A percentile compares a stretch with the other conserved stretches of the same genome.
Conservation (phyloP, 2,888 invertebrate species). For the Incurvaria masculella region DNA sequence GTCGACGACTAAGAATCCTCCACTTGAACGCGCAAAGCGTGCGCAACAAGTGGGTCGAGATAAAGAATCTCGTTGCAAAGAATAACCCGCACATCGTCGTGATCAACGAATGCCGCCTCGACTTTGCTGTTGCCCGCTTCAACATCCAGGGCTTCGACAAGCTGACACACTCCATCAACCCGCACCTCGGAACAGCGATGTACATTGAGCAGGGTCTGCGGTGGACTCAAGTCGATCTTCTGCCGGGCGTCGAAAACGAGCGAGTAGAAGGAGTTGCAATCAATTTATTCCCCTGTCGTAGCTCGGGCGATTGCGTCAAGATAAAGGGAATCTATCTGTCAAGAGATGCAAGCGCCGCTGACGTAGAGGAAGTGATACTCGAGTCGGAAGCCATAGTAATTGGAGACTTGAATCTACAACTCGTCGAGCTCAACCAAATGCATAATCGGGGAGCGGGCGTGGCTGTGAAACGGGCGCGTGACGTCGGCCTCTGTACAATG, state of each 20-base stretch:
- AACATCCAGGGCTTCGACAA: neutral
- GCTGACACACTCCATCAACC: neutral
- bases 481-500: neutral
- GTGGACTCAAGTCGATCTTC: slow-evolving; percentile 3
- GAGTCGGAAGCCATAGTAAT: neutral
- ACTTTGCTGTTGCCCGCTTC: slow-evolving; percentile 2
- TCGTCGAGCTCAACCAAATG: neutral
- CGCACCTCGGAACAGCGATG: slow-evolving; percentile 6
- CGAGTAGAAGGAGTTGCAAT: slow-evolving; percentile 4
- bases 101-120: slow-evolving; percentile 6
- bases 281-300: neutral
- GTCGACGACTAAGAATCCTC: too few relatives aligned
- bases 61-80: neutral
- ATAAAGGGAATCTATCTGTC: neutral
- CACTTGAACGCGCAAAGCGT: slow-evolving; percentile 5
- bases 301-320: neutral
- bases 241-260: neutral
- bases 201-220: slow-evolving; percentile 5
- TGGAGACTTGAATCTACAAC: slow-evolving; percentile 1
- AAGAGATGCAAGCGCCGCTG: neutral
- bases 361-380: neutral
- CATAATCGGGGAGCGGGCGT: neutral
- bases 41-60: slow-evolving; percentile 1
- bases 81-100: slow-evolving; percentile 2
- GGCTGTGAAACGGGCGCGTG: neutral